A percentile compares a stretch with the other conserved stretches of the same genome.
phyloP scores from a whole-genome alignment of 1,140 invertebrate species.

The Steinernema feltiae region DNA sequence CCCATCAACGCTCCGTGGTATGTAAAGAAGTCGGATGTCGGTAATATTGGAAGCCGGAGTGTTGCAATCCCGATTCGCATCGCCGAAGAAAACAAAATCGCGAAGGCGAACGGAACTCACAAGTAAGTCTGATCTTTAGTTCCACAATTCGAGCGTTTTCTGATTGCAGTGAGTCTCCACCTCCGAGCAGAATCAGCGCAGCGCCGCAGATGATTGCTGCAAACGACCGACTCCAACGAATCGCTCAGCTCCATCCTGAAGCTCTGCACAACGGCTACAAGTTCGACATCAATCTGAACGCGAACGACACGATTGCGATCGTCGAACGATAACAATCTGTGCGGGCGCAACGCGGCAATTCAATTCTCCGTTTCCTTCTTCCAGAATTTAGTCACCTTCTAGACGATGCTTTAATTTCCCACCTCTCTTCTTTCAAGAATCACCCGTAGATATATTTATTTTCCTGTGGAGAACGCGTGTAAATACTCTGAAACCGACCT shows the following conservation, averaged over 20 bases:
- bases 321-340: not conserved
- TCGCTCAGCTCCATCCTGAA: not conserved
- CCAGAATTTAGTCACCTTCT: not conserved
- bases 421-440: not conserved
- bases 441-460: not conserved
- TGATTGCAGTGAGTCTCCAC: not conserved
- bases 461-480: constrained; percentile 6
- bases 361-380: not conserved
- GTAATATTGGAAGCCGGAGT: not conserved
- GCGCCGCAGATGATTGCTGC: not conserved
- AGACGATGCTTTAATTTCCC: constrained; percentile 15
- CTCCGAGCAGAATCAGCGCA: not conserved
- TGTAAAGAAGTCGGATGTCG: constrained; percentile 1
- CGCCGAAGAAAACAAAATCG: not conserved
- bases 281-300: not conserved
- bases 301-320: not conserved
- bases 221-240: not conserved
- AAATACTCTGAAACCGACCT: not conserved
- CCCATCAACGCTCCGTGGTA: constrained; percentile 1
- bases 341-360: not conserved
- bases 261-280: not conserved
- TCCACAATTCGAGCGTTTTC: not conserved
- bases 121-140: not conserved
- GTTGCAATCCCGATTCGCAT: not conserved
- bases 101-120: not conserved